phyloP scores from a whole-genome alignment of 2,113 vertebrate genomes.

The Rhegmatorhina hoffmannsi region DNA sequence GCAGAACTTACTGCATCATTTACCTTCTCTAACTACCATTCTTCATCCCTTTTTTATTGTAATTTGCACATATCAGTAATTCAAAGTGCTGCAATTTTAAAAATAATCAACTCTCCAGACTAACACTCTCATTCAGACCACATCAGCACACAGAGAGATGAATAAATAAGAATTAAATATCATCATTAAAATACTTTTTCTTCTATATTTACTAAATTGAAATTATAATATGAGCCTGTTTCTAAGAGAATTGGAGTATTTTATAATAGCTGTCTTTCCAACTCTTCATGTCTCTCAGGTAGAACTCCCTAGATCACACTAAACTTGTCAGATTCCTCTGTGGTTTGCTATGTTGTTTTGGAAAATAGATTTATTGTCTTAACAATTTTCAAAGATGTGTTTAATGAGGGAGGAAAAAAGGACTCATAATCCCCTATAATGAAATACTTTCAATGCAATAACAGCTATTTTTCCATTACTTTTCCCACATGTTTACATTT shows the following conservation, averaged over 20 bases:
- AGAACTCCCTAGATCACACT: background rate
- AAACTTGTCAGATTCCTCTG: background rate
- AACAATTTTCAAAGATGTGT: background rate
- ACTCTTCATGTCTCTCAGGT: background rate
- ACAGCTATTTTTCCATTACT: background rate
- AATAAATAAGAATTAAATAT: constrained; percentile 6
- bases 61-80: constrained; percentile 44
- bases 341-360: background rate
- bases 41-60: constrained; percentile 17
- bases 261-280: background rate
- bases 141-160: background rate
- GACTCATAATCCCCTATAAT: background rate
- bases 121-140: background rate
- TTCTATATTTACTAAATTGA: background rate
- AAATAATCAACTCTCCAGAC: constrained; percentile 6
- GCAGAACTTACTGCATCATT: constrained; percentile 58
- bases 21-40: constrained; percentile 12
- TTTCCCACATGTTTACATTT: background rate
- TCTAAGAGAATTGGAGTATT: background rate
- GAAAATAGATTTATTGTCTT: background rate
- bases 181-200: background rate
- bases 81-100: constrained; percentile 29
- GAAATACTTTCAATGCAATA: background rate
- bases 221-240: background rate
- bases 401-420: background rate